These are phyloP conservation scores for Vidua chalybeata DNA, from an alignment of 2,113 vertebrate genomes.

Conservation along the genomic window DNA sequence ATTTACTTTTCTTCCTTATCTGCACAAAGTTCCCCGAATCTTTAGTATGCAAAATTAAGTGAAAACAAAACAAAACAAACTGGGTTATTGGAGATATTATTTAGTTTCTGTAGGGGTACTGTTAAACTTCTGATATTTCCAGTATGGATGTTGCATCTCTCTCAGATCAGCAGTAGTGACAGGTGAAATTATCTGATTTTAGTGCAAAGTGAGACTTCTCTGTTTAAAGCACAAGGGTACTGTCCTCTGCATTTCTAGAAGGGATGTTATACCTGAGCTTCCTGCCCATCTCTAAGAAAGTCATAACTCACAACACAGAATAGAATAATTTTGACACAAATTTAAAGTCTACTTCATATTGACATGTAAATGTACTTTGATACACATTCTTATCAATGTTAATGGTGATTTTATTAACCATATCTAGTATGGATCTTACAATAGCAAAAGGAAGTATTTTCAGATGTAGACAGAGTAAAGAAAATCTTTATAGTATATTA, in stretches of 20 bases:
- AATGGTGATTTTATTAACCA: background rate
- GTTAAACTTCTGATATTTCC: background rate
- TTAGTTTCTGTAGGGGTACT: background rate
- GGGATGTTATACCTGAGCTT: background rate
- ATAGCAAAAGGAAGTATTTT: background rate
- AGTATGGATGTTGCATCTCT: background rate
- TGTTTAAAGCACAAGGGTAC: background rate
- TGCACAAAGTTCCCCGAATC: background rate
- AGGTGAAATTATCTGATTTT: background rate
- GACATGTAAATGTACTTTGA: background rate
- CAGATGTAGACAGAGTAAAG: background rate
- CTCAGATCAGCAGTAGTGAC: background rate
- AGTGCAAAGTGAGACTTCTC: background rate
- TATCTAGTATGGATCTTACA: background rate
- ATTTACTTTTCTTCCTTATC: background rate
- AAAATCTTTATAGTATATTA: background rate
- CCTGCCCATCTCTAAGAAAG: background rate
- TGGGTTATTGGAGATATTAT: fast-evolving
- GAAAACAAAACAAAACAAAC: background rate
- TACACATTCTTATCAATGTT: background rate
- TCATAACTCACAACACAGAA: background rate
- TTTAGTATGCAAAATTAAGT: background rate
- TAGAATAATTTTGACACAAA: background rate
- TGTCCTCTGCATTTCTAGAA: background rate
- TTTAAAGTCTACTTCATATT: background rate